Base-by-base conservation (phyloP, 2,113 vertebrate species). In the Notothenia rossii region DNA sequence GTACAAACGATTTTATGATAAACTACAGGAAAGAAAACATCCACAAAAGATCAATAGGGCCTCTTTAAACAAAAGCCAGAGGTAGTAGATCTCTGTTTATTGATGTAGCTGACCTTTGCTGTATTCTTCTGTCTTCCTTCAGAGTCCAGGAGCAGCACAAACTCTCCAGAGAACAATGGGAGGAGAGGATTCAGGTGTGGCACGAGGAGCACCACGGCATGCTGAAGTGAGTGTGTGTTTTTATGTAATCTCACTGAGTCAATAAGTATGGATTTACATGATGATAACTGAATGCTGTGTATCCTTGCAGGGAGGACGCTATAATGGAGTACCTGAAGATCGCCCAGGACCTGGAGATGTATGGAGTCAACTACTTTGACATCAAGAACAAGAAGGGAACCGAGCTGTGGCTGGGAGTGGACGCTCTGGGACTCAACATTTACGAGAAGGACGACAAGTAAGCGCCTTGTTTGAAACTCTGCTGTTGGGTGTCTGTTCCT, bases 341-440 rank as follows among this genome's bases (percentile, higher is more conserved):
- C 12, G 97, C 97, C 25, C 98, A 99, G 90, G 98, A 99, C 88
- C 92, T 99, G 90, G 98, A 99, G 77, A 99, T 99, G 98, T 99
- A 99, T 7, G 98, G 98, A 5, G 98, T 99, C 79, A 99, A 99
- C 94, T 99, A 99, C 82, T 99, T 99, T 56, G 97, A 99, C 88
- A 99, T 99, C 83, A 99, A 99, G 93, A 99, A 99, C 72, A 99
- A 99, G 93, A 99, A 99, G 90, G 98, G 98, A 69, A 98, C 97
- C 10, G 97, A 98, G 71, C 95, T 99, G 68, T 97, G 97, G 96
- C 94, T 99, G 66, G 98, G 98, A 5, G 98, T 99, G 10, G 98
- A 99, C 60, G 97, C 98, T 3, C 94, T 99, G 53, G 98, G 98
- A 54, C 95, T 99, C 29, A 99, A 99, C 80, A 98, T 99, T 89